Base-by-base conservation (phyloP, 2,888 invertebrate genomes). In the Pediacus dermestoides region DNA sequence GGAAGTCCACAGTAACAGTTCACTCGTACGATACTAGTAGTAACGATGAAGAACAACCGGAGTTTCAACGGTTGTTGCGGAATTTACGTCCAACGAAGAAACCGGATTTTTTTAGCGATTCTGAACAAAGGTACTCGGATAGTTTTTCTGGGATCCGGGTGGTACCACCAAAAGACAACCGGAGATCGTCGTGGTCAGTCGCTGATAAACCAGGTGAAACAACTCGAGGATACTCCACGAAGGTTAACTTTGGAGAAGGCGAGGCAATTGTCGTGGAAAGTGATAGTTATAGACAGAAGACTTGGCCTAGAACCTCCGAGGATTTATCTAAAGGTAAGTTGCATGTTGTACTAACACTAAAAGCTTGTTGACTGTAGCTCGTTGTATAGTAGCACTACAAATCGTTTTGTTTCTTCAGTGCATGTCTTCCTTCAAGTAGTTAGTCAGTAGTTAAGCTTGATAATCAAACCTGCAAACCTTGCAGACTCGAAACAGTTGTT, bases 191-290 rank as follows among this genome's bases (percentile, higher is more conserved):
- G 6, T 69, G 68, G 66, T 68, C 70, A 1, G 74, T 74, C 11
- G 72, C 75, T 8, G 76, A 77, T 50, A 65, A 71, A 16, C 63
- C 73, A n/a, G 57, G 60, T 26, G 52, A 48, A 9, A 65, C 64
- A 50, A 56, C 46, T 36, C 73, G 67, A 52, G 75, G 75, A 8
- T 79, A 75, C 58, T 79, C 78, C 0, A 79, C 79, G 0, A 77
- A 75, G 57, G 74, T 80, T 35, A 77, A 78, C 60, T 70, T 73
- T 46, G 70, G 71, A 3, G 60, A 67, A 35, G 71, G 70, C 2
- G 68, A 70, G 44, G 66, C 70, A 1, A 70, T 66, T 3, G 69
- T 72, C 10, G 63, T 73, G 14, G 68, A 68, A 48, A 67, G 57
- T 45, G 56, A 52, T 16, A 31, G 37, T n/a, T 47, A 37, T 16